Evolutionary conservation across 2,113 vertebrate species (phyloP).

Genomic region (Glaucidium brasilianum): DNA sequence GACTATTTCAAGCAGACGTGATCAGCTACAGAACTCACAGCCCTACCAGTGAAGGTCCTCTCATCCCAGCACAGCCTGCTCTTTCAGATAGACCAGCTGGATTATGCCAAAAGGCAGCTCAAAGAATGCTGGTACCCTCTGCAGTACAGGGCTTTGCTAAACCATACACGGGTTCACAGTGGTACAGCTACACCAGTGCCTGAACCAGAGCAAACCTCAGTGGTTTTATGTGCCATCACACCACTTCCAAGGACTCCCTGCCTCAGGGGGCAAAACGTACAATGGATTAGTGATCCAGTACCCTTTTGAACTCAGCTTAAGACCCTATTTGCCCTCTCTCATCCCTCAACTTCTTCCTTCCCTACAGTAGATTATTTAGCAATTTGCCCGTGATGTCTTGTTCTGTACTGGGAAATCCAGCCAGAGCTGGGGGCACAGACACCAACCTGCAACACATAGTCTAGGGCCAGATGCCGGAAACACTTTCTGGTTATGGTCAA

Average conservation of each 20-base stretch:
- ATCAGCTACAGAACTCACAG: not conserved
- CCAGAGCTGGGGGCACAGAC: not conserved
- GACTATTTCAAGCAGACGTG: not conserved
- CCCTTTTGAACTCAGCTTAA: not conserved
- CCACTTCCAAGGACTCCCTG: not conserved
- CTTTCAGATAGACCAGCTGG: not conserved
- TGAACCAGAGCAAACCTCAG: not conserved
- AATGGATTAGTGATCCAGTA: too few species aligned
- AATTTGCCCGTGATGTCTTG: not conserved
- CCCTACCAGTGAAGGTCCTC: not conserved
- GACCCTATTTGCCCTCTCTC: not conserved
- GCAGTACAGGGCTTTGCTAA: not conserved
- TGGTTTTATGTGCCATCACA: not conserved
- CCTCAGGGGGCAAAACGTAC: not conserved
- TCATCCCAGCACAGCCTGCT: not conserved
- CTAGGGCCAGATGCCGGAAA: constrained; percentile 92
- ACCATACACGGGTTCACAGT: too few species aligned
- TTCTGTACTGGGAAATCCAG: not conserved
- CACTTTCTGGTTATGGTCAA: constrained; percentile 91
- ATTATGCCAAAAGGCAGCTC: not conserved
- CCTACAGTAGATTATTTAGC: not conserved
- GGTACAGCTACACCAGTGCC: not conserved
- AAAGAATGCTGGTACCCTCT: not conserved
- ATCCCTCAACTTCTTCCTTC: not conserved
- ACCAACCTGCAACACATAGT: constrained; percentile 93